Conservation (phyloP, 2,888 invertebrate genomes). For the Ophion costatus region DNA sequence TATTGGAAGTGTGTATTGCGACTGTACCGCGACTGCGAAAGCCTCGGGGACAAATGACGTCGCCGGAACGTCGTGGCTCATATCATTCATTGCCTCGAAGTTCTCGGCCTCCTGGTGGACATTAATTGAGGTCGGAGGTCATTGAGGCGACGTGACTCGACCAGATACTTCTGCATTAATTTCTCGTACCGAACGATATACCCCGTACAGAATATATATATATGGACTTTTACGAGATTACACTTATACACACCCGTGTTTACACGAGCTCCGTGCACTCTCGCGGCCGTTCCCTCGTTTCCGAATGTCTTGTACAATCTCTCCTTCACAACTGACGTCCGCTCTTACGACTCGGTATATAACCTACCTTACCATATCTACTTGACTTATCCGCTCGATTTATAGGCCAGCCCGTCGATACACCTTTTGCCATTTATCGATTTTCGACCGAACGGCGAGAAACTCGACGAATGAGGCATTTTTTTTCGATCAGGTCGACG, state of each 20-base stretch:
- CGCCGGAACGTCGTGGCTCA: constrained; percentile 41
- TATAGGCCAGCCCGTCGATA: neutral
- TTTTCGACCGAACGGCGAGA: neutral
- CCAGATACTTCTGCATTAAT: constrained; percentile 66
- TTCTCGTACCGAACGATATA: constrained; percentile 33
- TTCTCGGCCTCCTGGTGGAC: constrained; percentile 57
- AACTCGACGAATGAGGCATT: neutral
- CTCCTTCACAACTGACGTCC: constrained; percentile 28
- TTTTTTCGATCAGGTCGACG: neutral
- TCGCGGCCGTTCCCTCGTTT: constrained; percentile 41
- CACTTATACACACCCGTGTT: neutral
- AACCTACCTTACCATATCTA: constrained; percentile 10
- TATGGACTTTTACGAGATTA: neutral
- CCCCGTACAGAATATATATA: neutral
- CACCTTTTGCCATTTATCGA: neutral
- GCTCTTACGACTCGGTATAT: constrained; percentile 26
- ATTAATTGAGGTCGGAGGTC: constrained; percentile 66
- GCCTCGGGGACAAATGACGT: constrained; percentile 39
- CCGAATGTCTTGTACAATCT: constrained; percentile 42
- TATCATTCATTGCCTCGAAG: constrained; percentile 54
- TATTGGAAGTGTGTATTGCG: neutral
- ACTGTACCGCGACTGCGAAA: constrained; percentile 1
- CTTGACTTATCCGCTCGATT: constrained; percentile 1
- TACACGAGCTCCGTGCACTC: neutral
- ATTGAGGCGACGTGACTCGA: constrained; percentile 65